Evolutionary conservation across 2,888 invertebrate species (phyloP).

Genomic region (Epsilonema sp.): DNA sequence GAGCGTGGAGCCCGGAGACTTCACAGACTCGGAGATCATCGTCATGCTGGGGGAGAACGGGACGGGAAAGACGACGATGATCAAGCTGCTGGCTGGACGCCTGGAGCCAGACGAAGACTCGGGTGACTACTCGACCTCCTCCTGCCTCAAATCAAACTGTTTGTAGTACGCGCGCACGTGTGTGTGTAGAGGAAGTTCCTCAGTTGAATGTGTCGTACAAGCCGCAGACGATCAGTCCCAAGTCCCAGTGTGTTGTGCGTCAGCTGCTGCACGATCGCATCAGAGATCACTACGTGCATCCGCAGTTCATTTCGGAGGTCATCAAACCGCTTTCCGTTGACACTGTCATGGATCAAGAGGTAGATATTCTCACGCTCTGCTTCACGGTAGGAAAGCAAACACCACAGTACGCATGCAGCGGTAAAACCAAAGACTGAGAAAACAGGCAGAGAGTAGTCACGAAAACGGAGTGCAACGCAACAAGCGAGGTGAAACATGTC

Average conservation of each 20-base stretch:
- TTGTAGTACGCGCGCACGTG: no score
- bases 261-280: constrained; percentile 86
- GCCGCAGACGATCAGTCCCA: constrained; percentile 97
- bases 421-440: no score
- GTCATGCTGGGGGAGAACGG: constrained; percentile 90
- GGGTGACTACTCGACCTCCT: constrained; percentile 40
- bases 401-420: no score
- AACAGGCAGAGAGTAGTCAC: no score
- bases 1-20: constrained; percentile 65
- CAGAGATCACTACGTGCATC: constrained; percentile 87
- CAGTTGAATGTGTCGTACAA: constrained; percentile 94
- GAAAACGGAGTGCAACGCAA: no score
- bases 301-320: constrained; percentile 89
- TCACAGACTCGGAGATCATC: constrained; percentile 96
- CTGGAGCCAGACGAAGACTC: constrained; percentile 61
- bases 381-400: no score
- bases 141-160: no score
- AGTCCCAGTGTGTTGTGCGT: constrained; percentile 74
- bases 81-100: constrained; percentile 89
- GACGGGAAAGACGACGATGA: constrained; percentile 97
- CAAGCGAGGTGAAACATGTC: no score
- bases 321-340: constrained; percentile 95
- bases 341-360: constrained; percentile 89
- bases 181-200: constrained; percentile 47
- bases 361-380: no score